A percentile compares a stretch with the other conserved stretches of the same genome.
phyloP scores from a whole-genome alignment of 2,888 invertebrate genomes.

The Eledona agricola region DNA sequence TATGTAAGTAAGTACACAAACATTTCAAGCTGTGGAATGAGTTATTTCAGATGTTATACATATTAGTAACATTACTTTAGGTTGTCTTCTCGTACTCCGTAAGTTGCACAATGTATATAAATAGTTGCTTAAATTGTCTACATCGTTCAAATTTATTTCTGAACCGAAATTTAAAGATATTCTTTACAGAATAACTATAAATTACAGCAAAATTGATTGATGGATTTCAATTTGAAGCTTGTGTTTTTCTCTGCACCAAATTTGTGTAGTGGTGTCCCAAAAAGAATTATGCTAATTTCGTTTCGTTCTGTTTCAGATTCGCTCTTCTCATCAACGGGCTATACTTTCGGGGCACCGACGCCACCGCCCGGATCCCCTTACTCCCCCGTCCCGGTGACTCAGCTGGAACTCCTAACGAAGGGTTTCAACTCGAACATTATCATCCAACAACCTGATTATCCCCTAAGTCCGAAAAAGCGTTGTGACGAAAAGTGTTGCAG shows the following conservation, averaged over 20 bases:
- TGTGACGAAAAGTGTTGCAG: constrained; percentile 59
- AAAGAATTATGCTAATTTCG: background rate
- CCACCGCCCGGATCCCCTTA: constrained; percentile 72
- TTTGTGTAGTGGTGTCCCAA: no score
- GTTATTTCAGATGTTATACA: no score
- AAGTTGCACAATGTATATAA: no score
- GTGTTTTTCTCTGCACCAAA: no score
- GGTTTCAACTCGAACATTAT: constrained; percentile 63
- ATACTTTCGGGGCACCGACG: constrained; percentile 73
- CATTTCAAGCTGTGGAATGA: no score
- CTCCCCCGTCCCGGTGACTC: constrained; percentile 73
- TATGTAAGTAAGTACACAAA: no score
- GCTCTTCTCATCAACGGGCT: constrained; percentile 72
- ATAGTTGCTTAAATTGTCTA: no score
- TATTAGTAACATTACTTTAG: no score
- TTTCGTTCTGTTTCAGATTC: constrained; percentile 70
- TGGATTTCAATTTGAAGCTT: background rate
- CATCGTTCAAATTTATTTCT: background rate
- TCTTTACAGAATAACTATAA: no score
- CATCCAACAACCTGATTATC: constrained; percentile 58
- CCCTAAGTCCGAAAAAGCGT: constrained; percentile 51
- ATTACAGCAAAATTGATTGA: no score
- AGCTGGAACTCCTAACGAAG: constrained; percentile 70
- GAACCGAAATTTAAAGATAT: background rate
- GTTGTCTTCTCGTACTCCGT: no score